Evolutionary conservation across 2,888 invertebrate species (phyloP), one percentile per base, ranked within the genome.

Genomic region (Eretmocerus hayati): DNA sequence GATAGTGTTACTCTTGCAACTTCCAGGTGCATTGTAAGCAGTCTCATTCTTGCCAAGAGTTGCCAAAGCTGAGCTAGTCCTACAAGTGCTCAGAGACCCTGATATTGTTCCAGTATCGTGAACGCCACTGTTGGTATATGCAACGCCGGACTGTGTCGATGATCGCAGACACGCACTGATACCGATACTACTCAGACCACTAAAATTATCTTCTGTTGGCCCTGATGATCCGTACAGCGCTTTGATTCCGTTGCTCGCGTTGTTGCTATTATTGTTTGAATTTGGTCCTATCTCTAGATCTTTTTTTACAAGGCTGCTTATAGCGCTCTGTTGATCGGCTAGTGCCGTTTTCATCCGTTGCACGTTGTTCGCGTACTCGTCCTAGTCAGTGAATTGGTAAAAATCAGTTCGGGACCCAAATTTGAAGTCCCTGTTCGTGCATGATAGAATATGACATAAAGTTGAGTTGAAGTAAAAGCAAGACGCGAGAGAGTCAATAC

Each of bases 311-410:
- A 59, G 48, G 18, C 60, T 58, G 18, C 60, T 62, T 31, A 59
- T 58, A 16, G 52, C 54, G 1, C 59, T 56, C 42, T 68, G 69
- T 35, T 69, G 70, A 48, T 71, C 70, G 0, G 64, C 64, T n/a
- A 86, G 67, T 36, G 80, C 83, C 18, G 80, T 80, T 67, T 87
- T 87, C 13, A 87, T 77, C 40, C 85, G 78, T 39, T 84, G 81
- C 46, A 80, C 66, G 52, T 71, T 74, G 57, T 79, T 77, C 9
- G 77, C 74, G 63, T 85, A 87, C 62, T 87, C 87, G 2, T 46
- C 26, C 50, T 53, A 22, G 9, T 37, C 8, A 20, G 6, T n/a
- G n/a, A n/a, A n/a, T n/a, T n/a, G n/a, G n/a, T n/a, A n/a, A n/a
- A n/a, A n/a, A n/a, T n/a, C n/a, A n/a, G n/a, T n/a, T n/a, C n/a